These are phyloP conservation scores for Poeciliopsis turrubarensis DNA, from an alignment of 2,113 vertebrate species.

Conservation along the genomic window DNA sequence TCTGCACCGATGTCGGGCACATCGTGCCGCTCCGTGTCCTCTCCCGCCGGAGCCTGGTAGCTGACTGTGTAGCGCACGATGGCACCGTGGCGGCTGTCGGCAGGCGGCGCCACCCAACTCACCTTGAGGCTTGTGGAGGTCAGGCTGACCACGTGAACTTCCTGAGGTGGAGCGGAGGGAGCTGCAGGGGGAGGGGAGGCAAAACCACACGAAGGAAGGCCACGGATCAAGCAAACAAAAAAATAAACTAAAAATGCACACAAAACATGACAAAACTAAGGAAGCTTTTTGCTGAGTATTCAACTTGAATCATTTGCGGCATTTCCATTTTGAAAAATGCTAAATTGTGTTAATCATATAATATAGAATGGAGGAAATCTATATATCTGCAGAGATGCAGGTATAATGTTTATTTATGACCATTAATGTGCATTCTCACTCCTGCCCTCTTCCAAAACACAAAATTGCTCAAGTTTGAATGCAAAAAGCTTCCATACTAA, in stretches of 20 bases:
- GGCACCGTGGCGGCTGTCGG: constrained; percentile 91
- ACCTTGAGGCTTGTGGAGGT: constrained; percentile 97
- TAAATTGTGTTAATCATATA: background rate
- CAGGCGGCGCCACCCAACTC: constrained; percentile 98
- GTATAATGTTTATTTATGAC: background rate
- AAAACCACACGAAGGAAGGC: constrained; percentile 74
- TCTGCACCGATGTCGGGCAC: constrained; percentile 89
- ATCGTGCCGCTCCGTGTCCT: constrained; percentile 90
- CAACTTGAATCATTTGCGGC: background rate
- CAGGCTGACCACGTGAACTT: constrained; percentile 90
- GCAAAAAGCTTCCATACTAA: constrained; percentile 44
- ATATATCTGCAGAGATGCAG: too few relatives aligned
- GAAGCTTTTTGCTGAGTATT: constrained; percentile 57
- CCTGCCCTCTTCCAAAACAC: background rate
- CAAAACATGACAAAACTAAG: constrained; percentile 50
- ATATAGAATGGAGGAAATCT: background rate
- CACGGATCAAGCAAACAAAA: constrained; percentile 88
- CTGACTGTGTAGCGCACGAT: constrained; percentile 96
- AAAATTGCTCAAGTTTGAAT: constrained; percentile 12
- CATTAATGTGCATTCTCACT: too few relatives aligned
- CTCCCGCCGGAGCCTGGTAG: constrained; percentile 90
- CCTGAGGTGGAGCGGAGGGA: constrained; percentile 97
- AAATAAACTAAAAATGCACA: constrained; percentile 47
- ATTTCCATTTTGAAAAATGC: background rate
- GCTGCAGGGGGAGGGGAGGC: constrained; percentile 78